Evolutionary conservation across 2,797 vertebrate genomes (phyloP).

Genomic region (Bothrops alternatus): DNA sequence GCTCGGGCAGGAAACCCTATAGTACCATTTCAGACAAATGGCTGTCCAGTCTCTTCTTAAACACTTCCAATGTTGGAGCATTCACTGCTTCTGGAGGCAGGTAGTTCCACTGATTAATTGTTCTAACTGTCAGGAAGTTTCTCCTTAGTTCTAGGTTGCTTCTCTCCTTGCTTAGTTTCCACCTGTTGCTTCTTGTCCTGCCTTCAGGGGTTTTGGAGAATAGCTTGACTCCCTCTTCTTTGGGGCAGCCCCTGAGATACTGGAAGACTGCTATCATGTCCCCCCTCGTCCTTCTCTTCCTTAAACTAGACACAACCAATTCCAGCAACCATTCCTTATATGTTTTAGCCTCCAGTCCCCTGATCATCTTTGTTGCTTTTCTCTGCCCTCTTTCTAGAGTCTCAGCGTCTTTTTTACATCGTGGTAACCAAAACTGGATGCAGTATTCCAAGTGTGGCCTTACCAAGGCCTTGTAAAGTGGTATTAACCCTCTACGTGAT

Average conservation of each 20-base stretch:
- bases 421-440: neutral
- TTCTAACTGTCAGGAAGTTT: neutral
- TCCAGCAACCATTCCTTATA: neutral
- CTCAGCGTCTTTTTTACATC: neutral
- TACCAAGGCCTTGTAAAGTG: neutral
- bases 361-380: neutral
- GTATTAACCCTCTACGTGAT: neutral
- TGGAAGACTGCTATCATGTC: accelerated
- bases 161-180: neutral
- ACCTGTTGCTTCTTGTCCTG: neutral
- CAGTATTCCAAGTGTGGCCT: neutral
- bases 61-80: too few relatives aligned
- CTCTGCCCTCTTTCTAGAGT: neutral
- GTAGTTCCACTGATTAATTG: too few relatives aligned
- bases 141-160: neutral
- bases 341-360: neutral
- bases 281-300: accelerated
- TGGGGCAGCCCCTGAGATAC: neutral
- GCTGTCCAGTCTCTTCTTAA: neutral
- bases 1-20: too few relatives aligned
- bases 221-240: neutral
- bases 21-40: neutral
- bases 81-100: too few relatives aligned
- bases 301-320: accelerated
- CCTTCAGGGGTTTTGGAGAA: neutral